These are phyloP conservation scores for Chiloscyllium plagiosum DNA, from an alignment of 2,113 vertebrate species.

Conservation along the genomic window DNA sequence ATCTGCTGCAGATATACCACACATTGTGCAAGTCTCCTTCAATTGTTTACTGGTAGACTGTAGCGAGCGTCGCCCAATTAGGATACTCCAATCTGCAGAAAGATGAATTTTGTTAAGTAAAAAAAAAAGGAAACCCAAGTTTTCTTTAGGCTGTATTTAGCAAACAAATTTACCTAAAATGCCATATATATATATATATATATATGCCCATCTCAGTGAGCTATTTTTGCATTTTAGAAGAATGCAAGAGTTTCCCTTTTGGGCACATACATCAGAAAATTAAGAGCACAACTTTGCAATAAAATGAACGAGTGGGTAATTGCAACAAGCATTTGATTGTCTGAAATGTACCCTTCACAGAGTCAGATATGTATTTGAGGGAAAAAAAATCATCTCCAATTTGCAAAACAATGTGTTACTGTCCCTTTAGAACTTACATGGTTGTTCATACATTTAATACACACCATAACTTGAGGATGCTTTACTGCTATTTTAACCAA, in stretches of 20 bases:
- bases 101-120: neutral
- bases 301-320: neutral
- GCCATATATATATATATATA: too few species aligned
- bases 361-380: too few species aligned
- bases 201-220: neutral
- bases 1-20: conserved; percentile 84
- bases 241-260: neutral
- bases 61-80: conserved; percentile 89
- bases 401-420: too few species aligned
- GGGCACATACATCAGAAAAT: neutral
- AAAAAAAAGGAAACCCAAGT: neutral
- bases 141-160: neutral
- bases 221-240: neutral
- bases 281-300: neutral
- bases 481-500: neutral
- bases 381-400: neutral
- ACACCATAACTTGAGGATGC: neutral
- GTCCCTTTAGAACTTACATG: too few species aligned
- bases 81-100: conserved; percentile 84
- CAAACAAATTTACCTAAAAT: neutral
- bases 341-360: neutral
- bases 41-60: conserved; percentile 90
- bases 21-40: conserved; percentile 88
- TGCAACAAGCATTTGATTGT: neutral
- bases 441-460: neutral